Evolutionary conservation across 2,797 vertebrate species (phyloP).

Genomic region (Pipistrellus kuhlii): DNA sequence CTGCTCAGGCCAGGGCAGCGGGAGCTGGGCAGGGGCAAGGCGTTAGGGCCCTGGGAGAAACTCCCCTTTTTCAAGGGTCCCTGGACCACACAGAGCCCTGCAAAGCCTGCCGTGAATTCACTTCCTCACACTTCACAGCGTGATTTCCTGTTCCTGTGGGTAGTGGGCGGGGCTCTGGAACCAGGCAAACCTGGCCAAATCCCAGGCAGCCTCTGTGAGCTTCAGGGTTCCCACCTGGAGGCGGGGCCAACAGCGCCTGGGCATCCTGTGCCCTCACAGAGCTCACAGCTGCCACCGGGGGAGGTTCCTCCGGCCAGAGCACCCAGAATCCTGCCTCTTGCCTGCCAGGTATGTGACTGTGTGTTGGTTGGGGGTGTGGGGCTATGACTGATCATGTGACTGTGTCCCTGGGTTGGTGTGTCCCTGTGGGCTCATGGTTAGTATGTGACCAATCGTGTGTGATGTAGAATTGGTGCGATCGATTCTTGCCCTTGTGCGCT

Average conservation of each 20-base stretch:
- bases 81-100: conserved; percentile 3
- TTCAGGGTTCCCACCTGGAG: neutral
- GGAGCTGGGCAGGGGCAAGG: neutral
- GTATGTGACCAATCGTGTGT: neutral
- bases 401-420: neutral
- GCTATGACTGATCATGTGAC: neutral
- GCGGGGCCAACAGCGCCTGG: neutral
- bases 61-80: neutral
- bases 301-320: neutral
- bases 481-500: neutral
- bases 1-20: neutral
- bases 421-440: neutral
- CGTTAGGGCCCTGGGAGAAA: neutral
- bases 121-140: neutral
- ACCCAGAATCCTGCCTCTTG: neutral
- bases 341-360: neutral
- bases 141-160: neutral
- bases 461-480: neutral
- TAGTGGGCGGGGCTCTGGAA: neutral
- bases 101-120: neutral
- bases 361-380: neutral
- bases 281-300: neutral
- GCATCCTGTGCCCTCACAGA: neutral
- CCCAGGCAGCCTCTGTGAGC: neutral
- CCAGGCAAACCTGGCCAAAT: neutral